Evolutionary conservation across 2,797 vertebrate genomes (phyloP), one percentile per base, ranked within the genome.

Genomic region (Rhinella marina): DNA sequence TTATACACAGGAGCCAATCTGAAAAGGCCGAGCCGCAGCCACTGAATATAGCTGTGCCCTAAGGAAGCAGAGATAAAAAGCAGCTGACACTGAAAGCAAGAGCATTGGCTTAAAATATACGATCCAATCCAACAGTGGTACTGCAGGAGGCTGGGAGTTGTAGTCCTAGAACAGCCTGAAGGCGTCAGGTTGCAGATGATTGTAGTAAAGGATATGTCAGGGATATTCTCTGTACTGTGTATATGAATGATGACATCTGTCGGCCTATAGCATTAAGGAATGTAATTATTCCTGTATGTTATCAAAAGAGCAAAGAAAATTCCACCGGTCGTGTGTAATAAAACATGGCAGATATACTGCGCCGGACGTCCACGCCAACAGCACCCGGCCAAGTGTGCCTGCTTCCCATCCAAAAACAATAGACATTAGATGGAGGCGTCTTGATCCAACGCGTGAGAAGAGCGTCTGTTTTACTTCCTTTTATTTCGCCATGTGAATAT

Each of bases 341-440:
- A 70, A 25, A 12, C 64, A 11, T 68, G 62, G 21, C 16, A 61
- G 48, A 52, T 82, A 9, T 27, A 54, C n/a, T 54, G 64, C 80
- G n/a, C 23, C 54, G n/a, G 52, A 4, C 25, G 17, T 32, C 54
- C 17, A 8, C 12, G 14, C 17, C 14, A 32, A 29, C 70, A 72
- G 11, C 5, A 17, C 17, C 3, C 68, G 5, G 68, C 79, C 79
- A 81, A 62, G n/a, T n/a, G 23, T 81, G 29, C 48, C 57, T 41
- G 79, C n/a, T 48, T n/a, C 79, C 48, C 23, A 23, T 61, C 79
- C 79, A 62, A 64, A 7, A 61, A 81, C 48, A 81, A 81, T 64
- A 81, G 11, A 32, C 12, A 14, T 41, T 41, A 41, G 41, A 41
- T 41, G 41, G 57, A 56, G 56, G 14, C 27, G 9, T 78, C 76